Percentiles rank a stretch among this genome's conserved stretches.
These are phyloP conservation scores for Cataglyphis hispanica DNA, from an alignment of 1,140 invertebrate genomes.

Conservation along the genomic window DNA sequence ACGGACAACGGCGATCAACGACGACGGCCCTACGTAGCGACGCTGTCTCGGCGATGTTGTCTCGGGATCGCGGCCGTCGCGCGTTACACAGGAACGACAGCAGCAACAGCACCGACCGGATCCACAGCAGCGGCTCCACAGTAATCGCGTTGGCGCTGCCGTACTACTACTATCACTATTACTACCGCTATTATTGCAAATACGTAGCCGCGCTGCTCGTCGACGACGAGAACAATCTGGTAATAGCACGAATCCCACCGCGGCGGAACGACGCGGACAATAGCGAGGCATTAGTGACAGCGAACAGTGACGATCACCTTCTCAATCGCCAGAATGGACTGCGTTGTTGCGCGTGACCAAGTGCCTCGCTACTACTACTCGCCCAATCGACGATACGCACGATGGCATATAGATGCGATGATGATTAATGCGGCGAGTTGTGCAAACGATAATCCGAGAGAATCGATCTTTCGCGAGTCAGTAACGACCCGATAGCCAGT, in stretches of 20 bases:
- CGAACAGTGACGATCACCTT: slow-evolving; percentile 40
- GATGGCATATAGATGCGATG: slow-evolving; percentile 13
- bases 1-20: slow-evolving; percentile 62
- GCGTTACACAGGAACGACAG: slow-evolving; percentile 43
- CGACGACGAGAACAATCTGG: slow-evolving; percentile 53
- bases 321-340: slow-evolving; percentile 44
- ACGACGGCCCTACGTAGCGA: slow-evolving; percentile 16
- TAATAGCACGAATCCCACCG: neutral
- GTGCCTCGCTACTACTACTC: slow-evolving; percentile 62
- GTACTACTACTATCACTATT: slow-evolving; percentile 45
- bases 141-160: slow-evolving; percentile 50
- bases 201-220: slow-evolving; percentile 29
- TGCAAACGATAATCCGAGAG: slow-evolving; percentile 41
- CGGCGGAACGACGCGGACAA: slow-evolving; percentile 9
- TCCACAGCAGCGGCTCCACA: slow-evolving; percentile 48
- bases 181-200: neutral
- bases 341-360: slow-evolving; percentile 80
- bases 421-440: slow-evolving; percentile 37
- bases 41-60: slow-evolving; percentile 65
- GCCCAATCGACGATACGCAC: slow-evolving; percentile 54
- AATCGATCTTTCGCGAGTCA: neutral
- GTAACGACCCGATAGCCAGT: neutral
- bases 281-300: slow-evolving; percentile 16
- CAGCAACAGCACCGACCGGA: slow-evolving; percentile 25
- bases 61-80: slow-evolving; percentile 49